These are phyloP conservation scores for Hesperia comma DNA, from an alignment of 2,888 invertebrate species.

Conservation along the genomic window DNA sequence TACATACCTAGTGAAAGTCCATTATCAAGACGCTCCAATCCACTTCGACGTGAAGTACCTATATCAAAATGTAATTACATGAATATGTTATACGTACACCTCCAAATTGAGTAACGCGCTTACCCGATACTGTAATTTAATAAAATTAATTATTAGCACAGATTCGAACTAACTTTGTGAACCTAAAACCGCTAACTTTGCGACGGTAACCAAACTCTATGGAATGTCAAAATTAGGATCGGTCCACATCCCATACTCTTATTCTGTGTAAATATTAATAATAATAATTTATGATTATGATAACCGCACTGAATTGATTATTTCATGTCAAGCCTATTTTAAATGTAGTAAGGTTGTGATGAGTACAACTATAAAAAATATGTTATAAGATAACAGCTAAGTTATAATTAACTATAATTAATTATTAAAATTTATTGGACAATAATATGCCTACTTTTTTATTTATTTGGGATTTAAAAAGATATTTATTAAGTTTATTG, in stretches of 20 bases:
- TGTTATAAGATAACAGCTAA: too few relatives aligned
- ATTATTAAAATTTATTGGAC: too few relatives aligned
- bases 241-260: not conserved
- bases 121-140: slow-evolving; percentile 17
- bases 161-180: slow-evolving; percentile 15
- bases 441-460: too few relatives aligned
- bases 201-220: slow-evolving; percentile 6
- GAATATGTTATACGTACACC: slow-evolving; percentile 1
- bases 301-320: too few relatives aligned
- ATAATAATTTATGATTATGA: too few relatives aligned
- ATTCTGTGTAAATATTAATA: too few relatives aligned
- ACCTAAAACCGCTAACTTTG: slow-evolving; percentile 18
- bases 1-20: not conserved
- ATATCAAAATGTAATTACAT: not conserved
- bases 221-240: slow-evolving; percentile 9
- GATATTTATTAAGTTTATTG: too few relatives aligned
- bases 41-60: not conserved
- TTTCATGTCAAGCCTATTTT: too few relatives aligned
- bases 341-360: too few relatives aligned
- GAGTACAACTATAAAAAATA: too few relatives aligned
- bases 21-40: not conserved
- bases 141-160: slow-evolving; percentile 24
- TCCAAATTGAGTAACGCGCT: slow-evolving; percentile 8
- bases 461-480: too few relatives aligned
- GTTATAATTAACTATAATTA: too few relatives aligned